phyloP scores from a whole-genome alignment of 1,140 invertebrate genomes.

The Scylla paramamosain region DNA sequence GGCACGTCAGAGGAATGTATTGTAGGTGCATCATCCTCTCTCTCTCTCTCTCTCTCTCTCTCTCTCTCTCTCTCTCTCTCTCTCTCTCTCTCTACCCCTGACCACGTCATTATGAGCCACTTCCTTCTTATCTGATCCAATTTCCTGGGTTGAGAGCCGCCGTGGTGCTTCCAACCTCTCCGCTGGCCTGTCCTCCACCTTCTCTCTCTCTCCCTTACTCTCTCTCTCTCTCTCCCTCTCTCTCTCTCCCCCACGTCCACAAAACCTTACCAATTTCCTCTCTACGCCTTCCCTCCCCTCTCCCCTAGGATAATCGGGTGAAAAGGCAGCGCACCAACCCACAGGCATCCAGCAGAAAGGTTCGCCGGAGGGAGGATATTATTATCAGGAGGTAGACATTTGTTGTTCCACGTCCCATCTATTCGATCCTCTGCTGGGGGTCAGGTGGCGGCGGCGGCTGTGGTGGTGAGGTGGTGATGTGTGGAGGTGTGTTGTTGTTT shows the following conservation, averaged over 20 bases:
- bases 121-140: slow-evolving; percentile 61
- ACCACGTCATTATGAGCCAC: slow-evolving; percentile 65
- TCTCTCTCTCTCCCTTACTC: neutral
- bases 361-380: no score
- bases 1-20: neutral
- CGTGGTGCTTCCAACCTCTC: slow-evolving; percentile 45
- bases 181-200: neutral
- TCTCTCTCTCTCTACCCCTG: slow-evolving; percentile 40
- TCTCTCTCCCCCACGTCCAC: slow-evolving; percentile 15
- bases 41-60: slow-evolving; percentile 9
- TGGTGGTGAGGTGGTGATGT: no score
- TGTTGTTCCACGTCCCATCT: no score
- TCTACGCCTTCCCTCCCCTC: neutral
- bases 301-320: no score
- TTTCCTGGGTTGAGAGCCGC: slow-evolving; percentile 64
- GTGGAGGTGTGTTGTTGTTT: no score
- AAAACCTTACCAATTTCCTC: slow-evolving; percentile 26
- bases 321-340: no score
- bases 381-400: no score
- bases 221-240: neutral
- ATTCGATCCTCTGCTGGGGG: no score
- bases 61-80: slow-evolving; percentile 35
- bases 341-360: no score
- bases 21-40: neutral
- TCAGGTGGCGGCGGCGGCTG: no score